Evolutionary conservation across 2,797 vertebrate species (phyloP), one percentile per base, ranked within the genome.

Genomic region (Sebastes itinus): DNA sequence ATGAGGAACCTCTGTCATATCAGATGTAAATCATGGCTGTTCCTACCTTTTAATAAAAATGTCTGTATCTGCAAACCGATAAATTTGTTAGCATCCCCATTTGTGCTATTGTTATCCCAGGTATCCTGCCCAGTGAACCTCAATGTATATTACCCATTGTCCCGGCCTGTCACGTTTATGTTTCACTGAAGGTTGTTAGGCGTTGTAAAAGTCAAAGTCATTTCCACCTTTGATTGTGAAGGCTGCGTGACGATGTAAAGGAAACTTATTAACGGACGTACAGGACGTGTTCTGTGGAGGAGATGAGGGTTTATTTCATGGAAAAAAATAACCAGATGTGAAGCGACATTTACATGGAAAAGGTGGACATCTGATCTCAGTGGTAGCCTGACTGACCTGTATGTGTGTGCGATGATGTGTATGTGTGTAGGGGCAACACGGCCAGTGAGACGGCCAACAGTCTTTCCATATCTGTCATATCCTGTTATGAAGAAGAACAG

Each of bases 391-490:
- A 56, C 56, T 86, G 75, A 90, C 73, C 75, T 67, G 49, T 54
- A 28, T 56, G 59, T 60, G 55, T 55, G 28, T 66, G 32, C 55
- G 55, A 46, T 46, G 42, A 18, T 28, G 55, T 60, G 32, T 35
- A 13, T 46, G 23, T n/a, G 61, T 23, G 61, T 22, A 62, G 8
- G 60, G 72, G 33, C 25, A 68, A 33, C 62, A 18, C 7, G 2
- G 27, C 18, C 62, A 75, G 9, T 25, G 61, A 87, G 72, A 77
- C 30, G 16, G 54, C 68, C 74, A 32, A 22, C 67, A 84, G 69
- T 80, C 81, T 92, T 87, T 90, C 89, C 88, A 84, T 81, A 76
- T 83, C 75, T 77, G 65, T 80, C 82, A 86, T 60, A 83, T 92
- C 89, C 91, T 92, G 88, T 91, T 80, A 74, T 84, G 73, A 69